Percentiles rank a stretch among this genome's conserved stretches.
Conservation (phyloP, 1,140 invertebrate genomes). For the Drosophila melanica region DNA sequence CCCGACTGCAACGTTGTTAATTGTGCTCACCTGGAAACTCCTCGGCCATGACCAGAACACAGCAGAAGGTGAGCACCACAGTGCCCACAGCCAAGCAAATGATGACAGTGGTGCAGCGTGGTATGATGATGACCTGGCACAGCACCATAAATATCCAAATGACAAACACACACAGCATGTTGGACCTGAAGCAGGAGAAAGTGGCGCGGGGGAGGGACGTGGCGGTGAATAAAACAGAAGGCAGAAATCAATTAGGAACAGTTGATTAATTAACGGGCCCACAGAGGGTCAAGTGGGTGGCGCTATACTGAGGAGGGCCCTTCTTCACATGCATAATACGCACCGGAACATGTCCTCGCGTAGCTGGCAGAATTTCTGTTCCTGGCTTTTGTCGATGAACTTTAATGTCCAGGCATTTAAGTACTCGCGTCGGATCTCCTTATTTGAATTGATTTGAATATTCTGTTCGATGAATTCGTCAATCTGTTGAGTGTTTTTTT, state of each 20-base stretch:
- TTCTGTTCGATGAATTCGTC: slow-evolving; percentile 94
- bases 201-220: not conserved
- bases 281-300: not conserved
- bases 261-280: slow-evolving; percentile 66
- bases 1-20: not conserved
- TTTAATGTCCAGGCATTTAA: slow-evolving; percentile 93
- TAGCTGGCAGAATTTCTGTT: slow-evolving; percentile 90
- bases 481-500: slow-evolving; percentile 85
- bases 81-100: slow-evolving; percentile 87
- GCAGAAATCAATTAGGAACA: slow-evolving; percentile 72
- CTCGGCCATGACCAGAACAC: slow-evolving; percentile 93
- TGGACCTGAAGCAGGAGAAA: slow-evolving; percentile 86
- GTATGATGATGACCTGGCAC: slow-evolving; percentile 91
- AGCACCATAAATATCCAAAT: slow-evolving; percentile 95
- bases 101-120: slow-evolving; percentile 86
- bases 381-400: slow-evolving; percentile 89
- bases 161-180: slow-evolving; percentile 95
- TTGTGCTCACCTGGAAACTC: slow-evolving; percentile 87
- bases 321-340: slow-evolving; percentile 31
- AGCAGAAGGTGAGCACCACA: slow-evolving; percentile 87
- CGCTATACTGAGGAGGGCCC: too few species aligned
- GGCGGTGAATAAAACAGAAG: not conserved
- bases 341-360: slow-evolving; percentile 95
- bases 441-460: slow-evolving; percentile 97
- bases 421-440: slow-evolving; percentile 94